phyloP scores from a whole-genome alignment of 2,797 vertebrate species.

The Erithacus rubecula region DNA sequence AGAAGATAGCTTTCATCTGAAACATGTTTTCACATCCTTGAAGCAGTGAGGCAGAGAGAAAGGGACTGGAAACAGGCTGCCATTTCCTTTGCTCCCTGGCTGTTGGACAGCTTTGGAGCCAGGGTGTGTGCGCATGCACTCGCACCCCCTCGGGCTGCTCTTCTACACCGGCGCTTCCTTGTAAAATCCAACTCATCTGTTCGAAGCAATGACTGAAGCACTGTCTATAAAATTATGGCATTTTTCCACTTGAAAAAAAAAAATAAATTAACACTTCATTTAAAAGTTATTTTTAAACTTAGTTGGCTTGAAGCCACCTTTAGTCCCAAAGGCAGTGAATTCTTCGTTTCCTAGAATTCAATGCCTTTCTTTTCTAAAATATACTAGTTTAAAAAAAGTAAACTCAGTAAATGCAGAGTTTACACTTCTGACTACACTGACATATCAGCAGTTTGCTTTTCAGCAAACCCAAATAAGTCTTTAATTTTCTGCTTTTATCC shows the following conservation, averaged over 20 bases:
- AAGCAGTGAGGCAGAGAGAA: neutral
- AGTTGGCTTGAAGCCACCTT: neutral
- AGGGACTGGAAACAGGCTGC: neutral
- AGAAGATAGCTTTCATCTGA: neutral
- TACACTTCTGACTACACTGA: neutral
- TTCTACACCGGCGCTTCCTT: neutral
- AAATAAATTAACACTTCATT: neutral
- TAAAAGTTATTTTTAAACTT: constrained; percentile 53
- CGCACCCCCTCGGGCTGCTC: neutral
- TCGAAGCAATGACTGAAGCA: constrained; percentile 32
- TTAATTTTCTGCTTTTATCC: neutral
- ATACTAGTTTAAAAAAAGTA: neutral
- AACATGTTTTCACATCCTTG: neutral
- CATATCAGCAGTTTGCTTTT: neutral
- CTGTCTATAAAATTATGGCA: constrained; percentile 26
- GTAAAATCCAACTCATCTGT: constrained; percentile 29
- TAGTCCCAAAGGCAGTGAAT: neutral
- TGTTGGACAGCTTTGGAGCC: neutral
- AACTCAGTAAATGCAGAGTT: neutral
- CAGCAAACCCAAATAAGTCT: neutral
- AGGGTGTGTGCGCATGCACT: neutral
- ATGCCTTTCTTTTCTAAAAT: neutral
- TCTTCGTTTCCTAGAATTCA: constrained; percentile 26
- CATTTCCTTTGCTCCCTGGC: neutral
- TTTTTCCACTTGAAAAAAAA: constrained; percentile 44